These are phyloP conservation scores for Eumaeus atala DNA, from an alignment of 1,140 invertebrate genomes.

Conservation along the genomic window DNA sequence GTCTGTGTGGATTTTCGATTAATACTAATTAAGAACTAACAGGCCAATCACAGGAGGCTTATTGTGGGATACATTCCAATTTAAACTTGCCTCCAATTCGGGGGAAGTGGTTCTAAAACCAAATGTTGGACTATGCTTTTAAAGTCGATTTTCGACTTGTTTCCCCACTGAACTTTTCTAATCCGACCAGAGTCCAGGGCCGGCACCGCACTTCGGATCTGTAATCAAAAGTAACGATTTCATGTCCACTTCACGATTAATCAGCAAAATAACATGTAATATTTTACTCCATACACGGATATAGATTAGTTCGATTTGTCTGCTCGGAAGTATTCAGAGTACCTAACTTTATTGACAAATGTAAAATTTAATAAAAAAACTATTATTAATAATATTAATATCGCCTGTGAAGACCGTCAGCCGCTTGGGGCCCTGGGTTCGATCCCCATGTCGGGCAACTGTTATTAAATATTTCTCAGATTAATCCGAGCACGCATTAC, in stretches of 20 bases:
- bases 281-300: not conserved
- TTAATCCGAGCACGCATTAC: too few relatives aligned
- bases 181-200: conserved; percentile 61
- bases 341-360: too few relatives aligned
- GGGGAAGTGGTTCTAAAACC: conserved; percentile 58
- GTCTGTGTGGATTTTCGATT: conserved; percentile 56
- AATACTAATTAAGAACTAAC: conserved; percentile 72
- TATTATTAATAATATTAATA: too few relatives aligned
- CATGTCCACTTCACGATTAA: conserved; percentile 63
- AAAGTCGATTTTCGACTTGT: conserved; percentile 70
- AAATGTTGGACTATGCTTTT: conserved; percentile 68
- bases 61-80: conserved; percentile 72
- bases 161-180: conserved; percentile 66
- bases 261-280: conserved; percentile 31
- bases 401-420: too few relatives aligned
- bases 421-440: too few relatives aligned
- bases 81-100: conserved; percentile 70
- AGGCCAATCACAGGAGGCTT: conserved; percentile 69
- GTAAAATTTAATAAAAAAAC: too few relatives aligned
- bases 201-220: conserved; percentile 61
- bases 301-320: not conserved
- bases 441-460: too few relatives aligned
- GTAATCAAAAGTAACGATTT: conserved; percentile 73
- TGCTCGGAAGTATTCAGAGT: too few relatives aligned
- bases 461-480: too few relatives aligned